Conservation (phyloP, 2,797 vertebrate genomes). For the Xiphorhynchus erythropygius region DNA sequence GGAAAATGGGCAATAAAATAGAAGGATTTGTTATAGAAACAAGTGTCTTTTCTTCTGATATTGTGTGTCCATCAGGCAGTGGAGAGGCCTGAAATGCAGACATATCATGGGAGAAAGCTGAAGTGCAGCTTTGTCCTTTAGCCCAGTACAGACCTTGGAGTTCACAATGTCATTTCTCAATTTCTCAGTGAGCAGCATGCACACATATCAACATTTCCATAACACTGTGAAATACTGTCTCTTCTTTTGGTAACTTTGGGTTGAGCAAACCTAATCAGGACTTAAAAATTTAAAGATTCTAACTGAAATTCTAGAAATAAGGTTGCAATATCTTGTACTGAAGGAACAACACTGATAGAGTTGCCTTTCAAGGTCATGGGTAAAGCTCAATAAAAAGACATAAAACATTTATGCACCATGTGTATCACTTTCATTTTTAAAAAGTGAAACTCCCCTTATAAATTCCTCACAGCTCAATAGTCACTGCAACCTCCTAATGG, state of each 20-base stretch:
- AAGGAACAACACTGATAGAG: neutral
- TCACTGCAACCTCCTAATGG: neutral
- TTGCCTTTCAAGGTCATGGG: neutral
- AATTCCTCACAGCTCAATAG: neutral
- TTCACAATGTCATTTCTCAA: constrained; percentile 19
- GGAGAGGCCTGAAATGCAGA: neutral
- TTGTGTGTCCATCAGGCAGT: neutral
- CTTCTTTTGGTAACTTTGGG: constrained; percentile 4
- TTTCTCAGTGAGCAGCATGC: neutral
- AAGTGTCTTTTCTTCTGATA: neutral
- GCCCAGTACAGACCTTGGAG: constrained; percentile 2
- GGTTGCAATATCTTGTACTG: neutral
- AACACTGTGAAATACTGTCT: neutral
- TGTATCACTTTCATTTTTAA: constrained; percentile 6
- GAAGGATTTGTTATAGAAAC: neutral
- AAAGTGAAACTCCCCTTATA: neutral
- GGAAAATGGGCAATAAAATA: neutral
- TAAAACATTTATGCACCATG: neutral
- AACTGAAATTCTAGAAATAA: neutral
- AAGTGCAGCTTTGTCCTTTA: neutral
- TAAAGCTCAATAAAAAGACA: neutral
- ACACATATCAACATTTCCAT: neutral
- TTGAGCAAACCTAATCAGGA: neutral
- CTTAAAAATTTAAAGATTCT: neutral
- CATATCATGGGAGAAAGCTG: neutral